These are phyloP conservation scores for Frieseomelitta varia DNA, from an alignment of 1,140 invertebrate species.

Conservation along the genomic window DNA sequence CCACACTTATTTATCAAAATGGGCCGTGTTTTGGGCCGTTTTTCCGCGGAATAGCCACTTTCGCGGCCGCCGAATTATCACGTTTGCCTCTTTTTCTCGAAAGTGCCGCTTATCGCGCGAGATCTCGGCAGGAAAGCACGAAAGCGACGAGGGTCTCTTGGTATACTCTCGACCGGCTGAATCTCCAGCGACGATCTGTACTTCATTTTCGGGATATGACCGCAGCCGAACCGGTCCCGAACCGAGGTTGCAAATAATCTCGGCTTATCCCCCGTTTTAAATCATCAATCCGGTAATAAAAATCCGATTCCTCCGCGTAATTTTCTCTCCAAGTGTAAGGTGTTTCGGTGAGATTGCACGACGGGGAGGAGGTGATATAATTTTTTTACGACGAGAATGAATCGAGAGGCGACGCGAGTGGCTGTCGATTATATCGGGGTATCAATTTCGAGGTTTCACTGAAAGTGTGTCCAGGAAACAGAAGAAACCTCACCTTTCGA, in stretches of 20 bases:
- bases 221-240: background rate
- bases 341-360: background rate
- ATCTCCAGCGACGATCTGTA: background rate
- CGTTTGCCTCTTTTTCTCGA: slow-evolving; percentile 23
- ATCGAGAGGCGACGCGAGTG: background rate
- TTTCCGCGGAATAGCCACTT: slow-evolving; percentile 37
- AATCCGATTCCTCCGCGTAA: background rate
- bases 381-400: background rate
- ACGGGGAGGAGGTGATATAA: background rate
- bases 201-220: slow-evolving; percentile 1
- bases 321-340: background rate
- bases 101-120: slow-evolving; percentile 39
- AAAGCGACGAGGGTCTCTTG: background rate
- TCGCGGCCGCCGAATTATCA: slow-evolving; percentile 55
- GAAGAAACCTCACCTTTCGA: too few relatives aligned
- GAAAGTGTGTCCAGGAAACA: too few relatives aligned
- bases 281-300: slow-evolving; percentile 5
- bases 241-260: slow-evolving; percentile 2
- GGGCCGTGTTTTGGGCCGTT: background rate
- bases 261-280: slow-evolving; percentile 10
- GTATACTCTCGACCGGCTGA: background rate
- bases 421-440: too few relatives aligned
- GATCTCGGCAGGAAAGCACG: background rate
- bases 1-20: slow-evolving; percentile 39
- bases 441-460: too few relatives aligned